Base-by-base conservation (phyloP, 2,113 vertebrate genomes). In the Equus przewalskii region DNA sequence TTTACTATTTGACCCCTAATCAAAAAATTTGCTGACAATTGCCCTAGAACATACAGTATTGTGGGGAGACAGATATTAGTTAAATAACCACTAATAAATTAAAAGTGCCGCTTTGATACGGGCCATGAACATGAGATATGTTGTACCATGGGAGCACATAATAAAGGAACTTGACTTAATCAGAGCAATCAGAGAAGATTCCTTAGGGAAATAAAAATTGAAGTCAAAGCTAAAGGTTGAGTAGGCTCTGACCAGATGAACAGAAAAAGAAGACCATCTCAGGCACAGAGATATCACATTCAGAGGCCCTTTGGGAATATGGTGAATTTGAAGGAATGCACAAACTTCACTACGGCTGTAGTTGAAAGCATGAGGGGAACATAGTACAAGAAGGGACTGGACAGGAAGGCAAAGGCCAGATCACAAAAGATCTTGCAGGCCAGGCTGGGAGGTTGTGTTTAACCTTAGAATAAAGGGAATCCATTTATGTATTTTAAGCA, bases 41-140 rank as follows among this genome's bases (percentile, higher is more conserved):
- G 16, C 3, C 64, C 30, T 75, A 87, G 19, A 41, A 15, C 26
- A 88, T 58, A 88, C 4, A 72, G 33, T 22, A 84, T n/a, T 44
- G 7, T 84, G 41, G 44, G 56, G 46, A 70, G 10, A 82, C 28
- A 94, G 56, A 62, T 79, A 51, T 44, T 44, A 89, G 28, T 88
- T 88, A 51, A 94, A 92, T 54, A 94, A 69, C 41, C 21, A 54
- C 18, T 80, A 92, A 73, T 49, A 58, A 83, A 83, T 89, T 73
- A 62, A 56, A 91, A 70, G 44, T 65, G 14, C 8, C 41, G 28
- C 19, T 73, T 83, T 91, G 44, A 83, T 65, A 87, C 84, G 11
- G n/a, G 3, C 69, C 54, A 44, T 56, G 51, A 88, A 51, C 79
- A 24, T 91, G 65, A 67, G 22, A 28, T 46, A 49, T 30, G 28